Base-by-base conservation (phyloP, 2,113 vertebrate species). In the Xenopus borealis region DNA sequence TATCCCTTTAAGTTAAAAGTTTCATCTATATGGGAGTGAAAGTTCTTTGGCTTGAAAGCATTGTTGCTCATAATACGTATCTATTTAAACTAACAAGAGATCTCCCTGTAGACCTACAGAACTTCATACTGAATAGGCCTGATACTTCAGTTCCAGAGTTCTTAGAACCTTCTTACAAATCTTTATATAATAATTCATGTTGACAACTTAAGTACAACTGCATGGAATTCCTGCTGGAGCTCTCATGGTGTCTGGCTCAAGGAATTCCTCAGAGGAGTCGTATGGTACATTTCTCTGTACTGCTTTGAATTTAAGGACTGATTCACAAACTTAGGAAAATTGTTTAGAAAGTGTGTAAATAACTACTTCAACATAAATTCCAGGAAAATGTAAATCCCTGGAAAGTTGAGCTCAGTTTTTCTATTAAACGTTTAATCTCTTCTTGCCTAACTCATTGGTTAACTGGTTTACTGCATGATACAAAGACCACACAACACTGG, bases 151-250 rank as follows among this genome's bases (percentile, higher is more conserved):
- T 69, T 76, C 73, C 58, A 55, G 62, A 63, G 58, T 63, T 52
- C 50, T 62, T 76, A 69, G 65, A 75, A 58, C 72, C 65, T 62
- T 61, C 53, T 30, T 75, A 27, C 57, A 53, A 59, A 52, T 50
- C 66, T 20, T 62, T 33, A 62, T 69, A 57, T 58, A n/a, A 76
- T 76, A 69, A 76, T 76, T 76, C 66, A 76, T 58, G 69, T 14
- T 69, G 73, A 76, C 73, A 76, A 14, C 66, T 69, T 76, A 76
- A 76, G 66, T 55, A 62, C 33, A 76, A 59, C 65, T 62, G 64
- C 57, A 62, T 69, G 58, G 66, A 76, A 76, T 76, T 76, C 73
- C 65, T 62, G 61, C 44, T 33, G 66, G 55, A 68, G 57, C 52
- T 27, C 46, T 59, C 45, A 47, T 63, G 57, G 62, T 63, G 66